A percentile compares a stretch with the other conserved stretches of the same genome.
Conservation (phyloP, 1,140 invertebrate genomes). For the Drosophila rufa region DNA sequence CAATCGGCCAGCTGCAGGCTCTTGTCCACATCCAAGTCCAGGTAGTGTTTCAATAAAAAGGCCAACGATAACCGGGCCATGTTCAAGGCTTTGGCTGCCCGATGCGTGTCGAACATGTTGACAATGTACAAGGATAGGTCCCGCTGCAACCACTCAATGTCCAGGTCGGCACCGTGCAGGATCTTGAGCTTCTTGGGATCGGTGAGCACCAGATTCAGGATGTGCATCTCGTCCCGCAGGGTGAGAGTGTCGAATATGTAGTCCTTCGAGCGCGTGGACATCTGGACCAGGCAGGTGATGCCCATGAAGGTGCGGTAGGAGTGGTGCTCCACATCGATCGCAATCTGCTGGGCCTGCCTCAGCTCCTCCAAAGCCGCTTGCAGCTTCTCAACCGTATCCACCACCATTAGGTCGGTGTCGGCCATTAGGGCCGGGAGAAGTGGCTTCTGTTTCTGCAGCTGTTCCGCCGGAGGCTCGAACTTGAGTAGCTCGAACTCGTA, state of each 20-base stretch:
- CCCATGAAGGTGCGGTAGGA: slow-evolving; percentile 93
- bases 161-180: slow-evolving; percentile 96
- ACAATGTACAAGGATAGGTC: slow-evolving; percentile 98
- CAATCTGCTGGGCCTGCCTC: slow-evolving; percentile 89
- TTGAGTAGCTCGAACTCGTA: slow-evolving; percentile 94
- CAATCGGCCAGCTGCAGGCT: slow-evolving; percentile 97
- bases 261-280: slow-evolving; percentile 94
- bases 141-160: slow-evolving; percentile 97
- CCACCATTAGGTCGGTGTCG: slow-evolving; percentile 89
- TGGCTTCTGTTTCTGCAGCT: slow-evolving; percentile 85
- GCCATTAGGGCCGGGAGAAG: slow-evolving; percentile 86
- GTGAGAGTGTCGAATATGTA: slow-evolving; percentile 96
- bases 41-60: slow-evolving; percentile 92
- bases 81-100: slow-evolving; percentile 92
- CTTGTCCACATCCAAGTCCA: slow-evolving; percentile 93
- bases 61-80: slow-evolving; percentile 91
- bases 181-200: slow-evolving; percentile 97
- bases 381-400: slow-evolving; percentile 90
- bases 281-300: slow-evolving; percentile 97
- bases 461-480: slow-evolving; percentile 87
- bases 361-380: slow-evolving; percentile 89
- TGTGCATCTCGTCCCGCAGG: slow-evolving; percentile 92
- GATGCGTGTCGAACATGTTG: slow-evolving; percentile 98
- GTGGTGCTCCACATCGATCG: slow-evolving; percentile 96
- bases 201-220: slow-evolving; percentile 96